Base-by-base conservation (phyloP, 2,888 invertebrate genomes). In the Drosophila atripex region DNA sequence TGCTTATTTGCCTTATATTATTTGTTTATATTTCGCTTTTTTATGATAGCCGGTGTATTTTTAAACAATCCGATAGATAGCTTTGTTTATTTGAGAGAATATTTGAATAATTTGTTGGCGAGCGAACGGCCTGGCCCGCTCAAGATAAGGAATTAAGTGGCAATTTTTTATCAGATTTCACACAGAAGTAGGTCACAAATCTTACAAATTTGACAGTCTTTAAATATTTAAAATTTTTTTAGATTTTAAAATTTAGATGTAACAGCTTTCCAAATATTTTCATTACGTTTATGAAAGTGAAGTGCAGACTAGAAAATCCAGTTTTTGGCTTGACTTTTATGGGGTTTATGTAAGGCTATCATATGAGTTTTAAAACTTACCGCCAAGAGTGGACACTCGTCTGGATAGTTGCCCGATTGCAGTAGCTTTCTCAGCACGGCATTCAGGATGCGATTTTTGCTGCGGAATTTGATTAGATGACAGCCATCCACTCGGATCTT, bases 321-420 rank as follows among this genome's bases (percentile, higher is more conserved):
- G 14, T 18, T 41, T 41, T 9, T 59, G 45, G 11, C 14, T 57
- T 4, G 58, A 14, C 23, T 23, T 54, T 43, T n/a, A 21, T 14
- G 9, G 35, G n/a, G n/a, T 35, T 35, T n/a, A 28, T 28, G 35
- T 35, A 35, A 35, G 35, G 35, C n/a, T 3, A 11, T 32, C 11
- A 0, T 35, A n/a, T 35, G 35, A 14, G n/a, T 35, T 2, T n/a
- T 3, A 16, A 23, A 32, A 66, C 73, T 66, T 35, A 73, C 73
- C 73, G 61, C 51, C 51, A 73, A 1, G 0, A 73, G 46, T 35
- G 73, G 73, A 47, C 73, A 73, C 6, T 53, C 7, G 11, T 43
- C 58, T 14, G 72, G 66, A 63, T 68, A 73, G 23, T 73, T 73
- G 9, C 73, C 68, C 28, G 73, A 73, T 43, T 73, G 73, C 38